Base-by-base conservation (phyloP, 2,888 invertebrate species). In the Xanthorhoe spadicearia region DNA sequence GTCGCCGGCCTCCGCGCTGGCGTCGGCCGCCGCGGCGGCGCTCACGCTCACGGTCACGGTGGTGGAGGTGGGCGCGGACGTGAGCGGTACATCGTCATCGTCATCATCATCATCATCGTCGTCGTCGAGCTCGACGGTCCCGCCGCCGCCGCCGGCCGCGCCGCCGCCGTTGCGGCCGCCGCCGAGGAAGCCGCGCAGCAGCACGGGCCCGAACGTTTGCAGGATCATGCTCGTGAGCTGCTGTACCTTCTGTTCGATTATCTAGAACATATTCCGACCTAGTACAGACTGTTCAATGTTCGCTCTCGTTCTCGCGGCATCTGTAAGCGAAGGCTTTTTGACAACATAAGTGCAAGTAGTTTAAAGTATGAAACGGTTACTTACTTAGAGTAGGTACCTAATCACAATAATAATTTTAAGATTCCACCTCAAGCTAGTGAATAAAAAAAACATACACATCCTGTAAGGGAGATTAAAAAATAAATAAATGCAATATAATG, bases 211-310 rank as follows among this genome's bases (percentile, higher is more conserved):
- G 82, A 97, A 94, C 70, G 96, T 94, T 81, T 96, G 95, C 88
- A 97, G 95, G 81, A 97, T 90, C 86, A 94, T 94, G 85, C 95
- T 94, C 73, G 95, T 95, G 83, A 96, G 94, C 89, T 95, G 94
- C 94, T 96, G 96, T 87, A 97, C 95, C 87, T 96, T 96, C 88
- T 95, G 94, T 94, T 96, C 96, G 92, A 96, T 93, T 83, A 96
- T 95, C 96, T 93, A 93, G 84, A 93, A 93, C 91, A 92, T 81
- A 91, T 80, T 85, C 82, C 81, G 78, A 80, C 85, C 86, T 87
- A 86, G 85, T 72, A 70, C 71, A 68, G 61, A 68, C 66, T 64
- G 54, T 38, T 50, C 59, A 59, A 5, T 49, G 43, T 55, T 48
- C 66, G 38, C 46, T 18, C 28, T 54, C 35, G 52, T n/a, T 10